Evolutionary conservation across 2,888 invertebrate genomes (phyloP), one percentile per base, ranked within the genome.

Genomic region (Oscheius myriophilus): DNA sequence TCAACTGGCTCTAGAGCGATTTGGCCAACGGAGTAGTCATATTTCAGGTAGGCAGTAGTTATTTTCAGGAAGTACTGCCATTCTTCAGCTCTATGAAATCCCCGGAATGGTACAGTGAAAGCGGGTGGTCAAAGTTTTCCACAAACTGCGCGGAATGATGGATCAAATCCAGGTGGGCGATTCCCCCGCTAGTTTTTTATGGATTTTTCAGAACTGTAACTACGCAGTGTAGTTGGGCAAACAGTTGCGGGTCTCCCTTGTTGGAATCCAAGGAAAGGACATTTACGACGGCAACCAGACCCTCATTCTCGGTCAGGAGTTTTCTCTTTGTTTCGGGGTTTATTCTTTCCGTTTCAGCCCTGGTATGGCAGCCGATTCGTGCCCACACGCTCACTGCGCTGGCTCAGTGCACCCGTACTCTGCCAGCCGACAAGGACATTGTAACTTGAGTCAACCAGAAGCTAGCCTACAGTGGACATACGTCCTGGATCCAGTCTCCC

Each of bases 301-400:
- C 1, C 86, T 90, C 16, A 90, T 90, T 25, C 90, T 97, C 53
- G 93, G 93, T 83, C 26, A 16, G 70, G n/a, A n/a, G n/a, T n/a
- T 46, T 59, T 42, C 12, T 2, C 16, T 18, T 53, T 21, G 4
- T 4, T 7, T 18, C 53, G 3, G 26, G 7, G 18, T 2, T 53
- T 49, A n/a, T 14, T 65, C 39, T 69, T 53, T 67, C n/a, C 14
- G 14, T 62, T 81, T 46, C 87, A 92, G 96, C 96, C 1, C 89
- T 98, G 18, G 95, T 98, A 80, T 98, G 98, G 98, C 98, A 98
- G 88, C 89, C 98, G 83, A 99, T 99, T 98, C 91, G 96, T 72
- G 96, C 96, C 0, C 99, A 99, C 90, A 98, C 97, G 0, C 89
- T 99, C 81, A 93, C 94, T 2, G 92, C 99, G 70, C 90, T 98